phyloP scores from a whole-genome alignment of 2,797 vertebrate genomes.

The Etheostoma nigrum region DNA sequence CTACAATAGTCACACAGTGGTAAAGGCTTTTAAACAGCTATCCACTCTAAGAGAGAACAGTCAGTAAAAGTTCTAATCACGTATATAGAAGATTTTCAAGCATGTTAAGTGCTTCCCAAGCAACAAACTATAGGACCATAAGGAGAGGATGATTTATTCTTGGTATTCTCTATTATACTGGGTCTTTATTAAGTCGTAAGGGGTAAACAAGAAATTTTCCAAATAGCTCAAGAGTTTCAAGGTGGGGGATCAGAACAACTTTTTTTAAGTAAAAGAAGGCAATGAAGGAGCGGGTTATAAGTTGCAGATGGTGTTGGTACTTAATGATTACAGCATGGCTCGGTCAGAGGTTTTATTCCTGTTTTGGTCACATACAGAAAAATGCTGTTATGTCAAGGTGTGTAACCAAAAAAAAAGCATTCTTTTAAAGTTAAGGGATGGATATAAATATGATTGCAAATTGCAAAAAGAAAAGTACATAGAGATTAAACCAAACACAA shows the following conservation, averaged over 20 bases:
- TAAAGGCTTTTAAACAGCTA: slow-evolving; percentile 23
- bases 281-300: slow-evolving; percentile 21
- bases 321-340: slow-evolving; percentile 18
- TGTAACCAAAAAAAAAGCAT: slow-evolving; percentile 11
- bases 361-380: slow-evolving; percentile 8
- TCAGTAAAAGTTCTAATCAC: slow-evolving; percentile 4
- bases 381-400: slow-evolving; percentile 25
- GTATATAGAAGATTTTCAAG: neutral
- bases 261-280: neutral
- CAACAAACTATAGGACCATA: neutral
- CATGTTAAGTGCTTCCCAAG: neutral
- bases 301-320: slow-evolving; percentile 51
- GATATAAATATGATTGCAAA: no score
- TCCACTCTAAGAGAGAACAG: neutral
- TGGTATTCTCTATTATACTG: slow-evolving; percentile 5
- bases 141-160: slow-evolving; percentile 1
- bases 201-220: slow-evolving; percentile 42
- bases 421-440: neutral
- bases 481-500: neutral
- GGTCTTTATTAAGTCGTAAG: slow-evolving; percentile 38
- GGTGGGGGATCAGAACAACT: slow-evolving; percentile 4
- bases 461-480: neutral
- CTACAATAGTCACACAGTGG: slow-evolving; percentile 11
- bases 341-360: slow-evolving; percentile 1
- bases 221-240: slow-evolving; percentile 13